Evolutionary conservation across 2,888 invertebrate species (phyloP).

Genomic region (Andrena trimmerana): DNA sequence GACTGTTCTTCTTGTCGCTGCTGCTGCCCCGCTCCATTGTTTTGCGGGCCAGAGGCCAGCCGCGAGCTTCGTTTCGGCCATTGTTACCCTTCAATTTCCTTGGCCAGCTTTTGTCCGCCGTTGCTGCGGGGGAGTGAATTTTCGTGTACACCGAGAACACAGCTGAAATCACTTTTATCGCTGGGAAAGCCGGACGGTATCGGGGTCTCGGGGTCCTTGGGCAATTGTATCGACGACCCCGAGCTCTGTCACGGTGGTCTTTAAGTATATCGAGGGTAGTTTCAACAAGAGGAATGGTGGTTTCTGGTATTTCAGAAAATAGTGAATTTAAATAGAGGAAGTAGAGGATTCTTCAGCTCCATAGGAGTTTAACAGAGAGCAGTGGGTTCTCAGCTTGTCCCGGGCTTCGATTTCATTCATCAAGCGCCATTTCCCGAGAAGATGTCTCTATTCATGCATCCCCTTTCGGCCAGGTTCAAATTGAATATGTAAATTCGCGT

Average conservation of each 20-base stretch:
- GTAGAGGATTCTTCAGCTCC: too few relatives aligned
- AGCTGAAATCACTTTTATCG: constrained; percentile 5
- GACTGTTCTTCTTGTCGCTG: constrained; percentile 9
- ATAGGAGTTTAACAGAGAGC: not conserved
- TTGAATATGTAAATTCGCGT: constrained; percentile 44
- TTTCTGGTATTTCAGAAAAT: too few relatives aligned
- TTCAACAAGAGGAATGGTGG: too few relatives aligned
- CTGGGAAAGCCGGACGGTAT: not conserved
- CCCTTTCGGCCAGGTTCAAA: constrained; percentile 4
- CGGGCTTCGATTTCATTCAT: constrained; percentile 34
- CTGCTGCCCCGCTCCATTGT: constrained; percentile 22
- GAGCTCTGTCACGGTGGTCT: too few relatives aligned
- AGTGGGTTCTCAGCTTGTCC: not conserved
- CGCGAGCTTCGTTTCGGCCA: constrained; percentile 20
- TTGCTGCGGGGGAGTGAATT: constrained; percentile 17
- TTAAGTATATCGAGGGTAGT: too few relatives aligned
- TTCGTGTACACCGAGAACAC: constrained; percentile 1
- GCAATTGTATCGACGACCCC: too few relatives aligned
- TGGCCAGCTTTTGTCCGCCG: not conserved
- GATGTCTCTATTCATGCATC: constrained; percentile 37
- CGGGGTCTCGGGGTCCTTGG: not conserved
- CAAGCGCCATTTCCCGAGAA: constrained; percentile 16
- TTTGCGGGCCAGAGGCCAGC: constrained; percentile 24
- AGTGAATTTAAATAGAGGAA: too few relatives aligned
- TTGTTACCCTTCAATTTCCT: constrained; percentile 31